Base-by-base conservation (phyloP, 2,888 invertebrate genomes). In the Fissipunctia ypsillon region DNA sequence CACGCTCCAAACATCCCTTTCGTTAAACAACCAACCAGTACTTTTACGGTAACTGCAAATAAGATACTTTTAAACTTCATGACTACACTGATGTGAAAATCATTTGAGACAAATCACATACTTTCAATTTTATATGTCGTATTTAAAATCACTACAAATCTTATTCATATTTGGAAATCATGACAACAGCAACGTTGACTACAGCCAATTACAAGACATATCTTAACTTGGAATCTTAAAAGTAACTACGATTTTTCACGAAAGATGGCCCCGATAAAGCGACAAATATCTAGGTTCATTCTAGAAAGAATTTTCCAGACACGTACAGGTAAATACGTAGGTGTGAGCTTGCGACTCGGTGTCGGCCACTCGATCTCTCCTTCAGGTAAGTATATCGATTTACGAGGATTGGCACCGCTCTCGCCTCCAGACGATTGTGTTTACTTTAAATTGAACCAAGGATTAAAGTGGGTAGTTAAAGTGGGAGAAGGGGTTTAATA, bases 311-410 rank as follows among this genome's bases (percentile, higher is more conserved):
- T 63, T 41, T 16, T 10, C 56, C 50, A 7, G 57, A 38, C 67
- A 80, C 82, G 67, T 80, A 71, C 43, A 64, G 43, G 54, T 76
- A 54, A 69, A 80, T 66, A 81, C 65, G 67, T 65, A 52, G 68
- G 76, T 69, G 76, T 57, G 43, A 73, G 74, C 59, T 67, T 19
- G 22, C 64, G 65, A 76, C 35, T 43, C 67, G 71, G 35, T 66
- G 72, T 66, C 64, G 73, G 70, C 52, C 35, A 61, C 59, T 60
- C 69, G 65, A 82, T 71, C 68, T 59, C 67, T 52, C 54, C 67
- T 78, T 72, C 73, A 74, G 57, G 19, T 65, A 63, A 83, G 79
- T 68, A 70, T 81, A 83, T 83, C 73, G 83, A 83, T 73, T 78
- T 68, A 68, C 69, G 45, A 63, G 60, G 56, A 57, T 66, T 78